Evolutionary conservation across 2,888 invertebrate genomes (phyloP).

Genomic region (Brachypterus glaber): DNA sequence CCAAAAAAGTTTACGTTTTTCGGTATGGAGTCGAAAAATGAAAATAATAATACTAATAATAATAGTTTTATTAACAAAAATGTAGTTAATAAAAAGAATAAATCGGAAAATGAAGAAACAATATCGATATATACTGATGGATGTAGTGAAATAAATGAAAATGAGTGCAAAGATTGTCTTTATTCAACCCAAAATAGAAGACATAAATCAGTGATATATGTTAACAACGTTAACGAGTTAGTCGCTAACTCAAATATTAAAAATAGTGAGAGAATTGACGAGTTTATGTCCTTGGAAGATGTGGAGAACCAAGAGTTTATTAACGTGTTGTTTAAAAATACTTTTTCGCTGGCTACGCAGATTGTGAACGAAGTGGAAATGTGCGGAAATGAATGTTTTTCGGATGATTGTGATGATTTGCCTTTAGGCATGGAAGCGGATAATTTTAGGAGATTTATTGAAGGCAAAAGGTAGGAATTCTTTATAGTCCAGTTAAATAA

Average conservation of each 20-base stretch:
- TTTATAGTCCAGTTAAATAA: too few species aligned
- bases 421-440: constrained; percentile 39
- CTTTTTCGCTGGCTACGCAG: constrained; percentile 35
- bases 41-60: constrained; percentile 39
- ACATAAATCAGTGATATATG: constrained; percentile 38
- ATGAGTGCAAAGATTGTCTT: too few species aligned
- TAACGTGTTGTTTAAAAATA: constrained; percentile 36
- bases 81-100: too few species aligned
- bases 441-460: constrained; percentile 30
- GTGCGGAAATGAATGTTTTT: constrained; percentile 26
- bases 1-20: constrained; percentile 44
- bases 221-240: constrained; percentile 26
- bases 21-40: constrained; percentile 42
- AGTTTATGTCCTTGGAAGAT: constrained; percentile 32
- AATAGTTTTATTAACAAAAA: too few species aligned
- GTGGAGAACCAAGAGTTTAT: constrained; percentile 32
- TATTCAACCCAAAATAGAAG: too few species aligned
- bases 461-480: constrained; percentile 26
- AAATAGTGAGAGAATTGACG: constrained; percentile 35
- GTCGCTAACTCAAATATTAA: constrained; percentile 22
- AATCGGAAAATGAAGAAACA: too few species aligned
- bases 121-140: too few species aligned
- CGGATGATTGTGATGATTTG: constrained; percentile 32
- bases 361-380: constrained; percentile 35
- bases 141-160: too few species aligned